These are phyloP conservation scores for Drosophila funebris DNA, from an alignment of 1,140 invertebrate genomes.

Conservation along the genomic window DNA sequence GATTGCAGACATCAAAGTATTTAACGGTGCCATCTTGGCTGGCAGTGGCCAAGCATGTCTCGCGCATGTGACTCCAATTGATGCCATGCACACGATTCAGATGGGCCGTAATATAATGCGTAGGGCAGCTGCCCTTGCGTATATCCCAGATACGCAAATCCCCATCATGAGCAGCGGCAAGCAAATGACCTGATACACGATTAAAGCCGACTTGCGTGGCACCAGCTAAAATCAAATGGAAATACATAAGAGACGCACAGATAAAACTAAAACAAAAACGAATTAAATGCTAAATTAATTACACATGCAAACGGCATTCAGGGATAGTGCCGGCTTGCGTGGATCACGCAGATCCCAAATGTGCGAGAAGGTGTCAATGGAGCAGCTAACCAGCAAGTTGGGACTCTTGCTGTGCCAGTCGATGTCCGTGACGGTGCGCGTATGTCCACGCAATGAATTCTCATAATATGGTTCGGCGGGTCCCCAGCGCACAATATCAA, in stretches of 20 bases:
- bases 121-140: constrained; percentile 92
- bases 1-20: constrained; percentile 96
- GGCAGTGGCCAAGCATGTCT: constrained; percentile 94
- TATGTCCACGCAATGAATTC: constrained; percentile 92
- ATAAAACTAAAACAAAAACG: no score
- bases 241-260: neutral
- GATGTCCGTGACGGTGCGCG: constrained; percentile 94
- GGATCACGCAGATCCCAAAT: constrained; percentile 96
- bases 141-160: constrained; percentile 98
- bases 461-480: constrained; percentile 88
- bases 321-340: constrained; percentile 90
- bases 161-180: constrained; percentile 97
- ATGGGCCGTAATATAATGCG: constrained; percentile 97
- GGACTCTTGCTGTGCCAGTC: constrained; percentile 96
- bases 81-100: constrained; percentile 96
- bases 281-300: constrained; percentile 6
- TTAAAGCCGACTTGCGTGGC: constrained; percentile 98
- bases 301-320: constrained; percentile 89
- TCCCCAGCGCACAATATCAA: constrained; percentile 92
- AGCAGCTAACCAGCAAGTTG: constrained; percentile 95
- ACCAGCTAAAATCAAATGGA: constrained; percentile 87
- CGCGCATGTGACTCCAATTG: constrained; percentile 95
- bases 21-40: constrained; percentile 98
- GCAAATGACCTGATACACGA: constrained; percentile 90
- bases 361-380: constrained; percentile 96